These are phyloP conservation scores for Aphaenogaster floridana DNA, from an alignment of 1,140 invertebrate species.

Conservation along the genomic window DNA sequence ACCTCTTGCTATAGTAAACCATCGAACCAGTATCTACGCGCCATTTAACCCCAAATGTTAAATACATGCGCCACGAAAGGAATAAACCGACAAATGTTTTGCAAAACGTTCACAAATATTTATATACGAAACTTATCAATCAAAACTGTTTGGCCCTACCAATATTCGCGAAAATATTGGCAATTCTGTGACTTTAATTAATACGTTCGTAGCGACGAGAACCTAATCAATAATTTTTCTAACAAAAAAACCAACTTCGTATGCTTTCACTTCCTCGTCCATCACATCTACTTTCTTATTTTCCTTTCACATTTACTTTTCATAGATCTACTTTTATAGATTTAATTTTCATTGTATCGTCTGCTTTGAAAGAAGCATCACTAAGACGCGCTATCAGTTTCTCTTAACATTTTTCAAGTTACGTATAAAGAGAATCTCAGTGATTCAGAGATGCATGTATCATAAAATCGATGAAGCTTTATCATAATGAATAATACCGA, in stretches of 20 bases:
- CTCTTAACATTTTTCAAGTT: background rate
- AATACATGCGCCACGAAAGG: background rate
- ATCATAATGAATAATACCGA: background rate
- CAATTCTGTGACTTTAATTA: background rate
- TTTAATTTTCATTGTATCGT: background rate
- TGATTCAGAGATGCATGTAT: background rate
- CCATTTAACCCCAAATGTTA: slow-evolving; percentile 1
- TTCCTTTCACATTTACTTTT: slow-evolving; percentile 36
- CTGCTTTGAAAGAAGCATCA: background rate
- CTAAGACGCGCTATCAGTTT: background rate
- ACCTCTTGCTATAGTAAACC: slow-evolving; percentile 44
- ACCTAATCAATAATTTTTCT: background rate
- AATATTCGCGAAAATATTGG: background rate
- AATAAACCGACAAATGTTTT: background rate
- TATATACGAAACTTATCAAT: background rate
- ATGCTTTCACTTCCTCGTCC: slow-evolving; percentile 12
- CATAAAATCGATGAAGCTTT: background rate
- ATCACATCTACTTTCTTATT: slow-evolving; percentile 24
- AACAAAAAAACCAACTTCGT: background rate
- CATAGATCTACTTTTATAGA: background rate
- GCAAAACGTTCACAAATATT: background rate
- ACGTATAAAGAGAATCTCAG: background rate
- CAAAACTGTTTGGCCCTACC: background rate
- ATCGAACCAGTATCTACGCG: slow-evolving; percentile 15
- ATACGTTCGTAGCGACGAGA: background rate